Evolutionary conservation across 2,113 vertebrate species (phyloP), one percentile per base, ranked within the genome.

Genomic region (Tretioscincus oriximinensis): DNA sequence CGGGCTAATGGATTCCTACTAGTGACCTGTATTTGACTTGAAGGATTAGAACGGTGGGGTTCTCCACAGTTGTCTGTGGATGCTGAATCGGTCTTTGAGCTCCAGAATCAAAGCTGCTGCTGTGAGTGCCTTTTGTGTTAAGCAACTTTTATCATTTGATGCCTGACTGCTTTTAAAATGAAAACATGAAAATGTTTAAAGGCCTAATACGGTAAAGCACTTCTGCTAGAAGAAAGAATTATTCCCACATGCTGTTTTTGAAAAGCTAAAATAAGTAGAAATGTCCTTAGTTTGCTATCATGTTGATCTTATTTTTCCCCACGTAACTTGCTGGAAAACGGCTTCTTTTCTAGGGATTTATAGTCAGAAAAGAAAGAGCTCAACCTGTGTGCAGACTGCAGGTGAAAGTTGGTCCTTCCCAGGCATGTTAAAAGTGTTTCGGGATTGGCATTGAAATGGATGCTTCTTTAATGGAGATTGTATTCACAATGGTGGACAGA

Each of bases 121-220:
- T 70, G 24, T 60, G 54, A 61, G 9, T 45, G 9, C 70, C 31
- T 54, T 35, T 69, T 78, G 49, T 78, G 29, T 78, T 78, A 69
- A 79, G 61, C 54, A 58, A 60, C 9, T 41, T 71, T 12, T 31
- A 71, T 12, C 35, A 49, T 69, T 60, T 70, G 41, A 76, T 76
- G 58, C 41, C 6, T 61, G 8, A 26, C 58, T 70, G 73, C 4
- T 76, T 70, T 63, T 63, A 31, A 76, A 79, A 63, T 79, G 77
- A 79, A 79, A 71, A 82, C 66, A 78, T 49, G 70, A 61, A 78
- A 78, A 68, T 47, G 67, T 35, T 78, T n/a, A 31, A 68, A 73
- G n/a, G 51, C n/a, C 21, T 61, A 58, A 79, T 78, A 61, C 51
- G 73, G 49, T 67, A 26, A 78, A 76, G 22, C 28, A 74, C 74